Evolutionary conservation across 2,888 invertebrate species (phyloP).

Genomic region (Prionchulus punctatus): DNA sequence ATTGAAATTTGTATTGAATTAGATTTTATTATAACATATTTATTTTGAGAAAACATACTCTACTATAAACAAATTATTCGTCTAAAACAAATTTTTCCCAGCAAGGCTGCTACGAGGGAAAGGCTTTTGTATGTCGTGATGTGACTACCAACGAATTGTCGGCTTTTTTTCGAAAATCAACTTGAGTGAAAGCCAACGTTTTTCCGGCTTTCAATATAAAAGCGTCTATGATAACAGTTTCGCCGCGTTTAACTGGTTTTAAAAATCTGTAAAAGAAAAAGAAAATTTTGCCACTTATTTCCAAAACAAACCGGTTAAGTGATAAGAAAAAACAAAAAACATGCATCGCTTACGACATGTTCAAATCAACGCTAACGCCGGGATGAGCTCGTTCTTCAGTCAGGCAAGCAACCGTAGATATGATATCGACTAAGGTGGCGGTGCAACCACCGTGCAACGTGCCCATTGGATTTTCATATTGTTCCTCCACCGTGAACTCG

Average conservation of each 20-base stretch:
- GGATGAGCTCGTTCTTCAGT: slow-evolving; percentile 43
- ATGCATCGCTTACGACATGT: slow-evolving; percentile 41
- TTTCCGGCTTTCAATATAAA: slow-evolving; percentile 57
- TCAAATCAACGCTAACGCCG: slow-evolving; percentile 66
- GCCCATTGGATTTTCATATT: slow-evolving; percentile 56
- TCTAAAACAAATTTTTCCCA: too few species aligned
- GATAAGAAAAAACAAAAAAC: too few species aligned
- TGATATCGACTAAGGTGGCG: slow-evolving; percentile 55
- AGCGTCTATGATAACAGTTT: slow-evolving; percentile 60
- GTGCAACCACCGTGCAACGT: slow-evolving; percentile 70
- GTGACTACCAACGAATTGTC: slow-evolving; percentile 57
- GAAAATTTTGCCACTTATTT: too few species aligned
- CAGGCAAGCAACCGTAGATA: slow-evolving; percentile 62
- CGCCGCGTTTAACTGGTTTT: slow-evolving; percentile 57
- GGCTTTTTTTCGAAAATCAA: slow-evolving; percentile 57
- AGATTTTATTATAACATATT: not conserved
- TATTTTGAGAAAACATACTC: too few species aligned
- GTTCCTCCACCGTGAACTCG: slow-evolving; percentile 54
- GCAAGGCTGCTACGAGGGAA: too few species aligned
- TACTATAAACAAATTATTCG: too few species aligned
- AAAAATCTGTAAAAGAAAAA: slow-evolving; percentile 53
- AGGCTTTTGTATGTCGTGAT: slow-evolving; percentile 61
- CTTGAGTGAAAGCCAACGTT: slow-evolving; percentile 62
- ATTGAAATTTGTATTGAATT: too few species aligned
- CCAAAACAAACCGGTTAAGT: too few species aligned